These are phyloP conservation scores for Metellina segmentata DNA, from an alignment of 2,888 invertebrate species.

Conservation along the genomic window DNA sequence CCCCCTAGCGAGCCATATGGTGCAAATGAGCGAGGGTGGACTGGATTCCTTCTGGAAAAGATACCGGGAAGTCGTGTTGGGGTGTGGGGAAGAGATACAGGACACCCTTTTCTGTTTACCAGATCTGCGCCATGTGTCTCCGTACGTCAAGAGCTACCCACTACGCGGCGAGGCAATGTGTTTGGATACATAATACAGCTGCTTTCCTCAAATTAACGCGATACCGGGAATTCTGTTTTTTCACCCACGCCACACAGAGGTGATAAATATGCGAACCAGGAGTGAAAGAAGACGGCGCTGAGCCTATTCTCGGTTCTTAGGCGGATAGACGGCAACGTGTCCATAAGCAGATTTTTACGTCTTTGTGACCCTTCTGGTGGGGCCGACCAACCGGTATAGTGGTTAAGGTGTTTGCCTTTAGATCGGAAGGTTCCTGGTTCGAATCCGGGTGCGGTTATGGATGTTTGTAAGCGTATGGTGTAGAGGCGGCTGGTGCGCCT, in stretches of 20 bases:
- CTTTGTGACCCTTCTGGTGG: too few species aligned
- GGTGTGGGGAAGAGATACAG: not conserved
- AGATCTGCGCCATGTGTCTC: constrained; percentile 36
- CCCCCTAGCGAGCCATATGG: constrained; percentile 48
- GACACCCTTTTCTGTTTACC: constrained; percentile 40
- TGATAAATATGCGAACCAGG: not conserved
- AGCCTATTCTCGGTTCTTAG: too few species aligned
- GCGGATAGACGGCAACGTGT: too few species aligned
- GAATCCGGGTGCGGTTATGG: too few species aligned
- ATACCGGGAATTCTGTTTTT: constrained; percentile 32
- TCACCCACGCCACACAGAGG: not conserved
- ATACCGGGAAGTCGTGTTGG: not conserved
- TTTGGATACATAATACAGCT: constrained; percentile 17
- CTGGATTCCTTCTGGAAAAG: not conserved
- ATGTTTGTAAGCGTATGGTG: too few species aligned
- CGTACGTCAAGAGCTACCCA: not conserved
- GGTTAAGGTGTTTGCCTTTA: too few species aligned
- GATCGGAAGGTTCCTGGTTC: too few species aligned
- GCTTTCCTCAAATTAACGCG: constrained; percentile 32
- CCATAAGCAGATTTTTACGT: too few species aligned
- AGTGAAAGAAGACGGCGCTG: too few species aligned
- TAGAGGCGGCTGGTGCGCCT: too few species aligned
- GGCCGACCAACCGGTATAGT: too few species aligned
- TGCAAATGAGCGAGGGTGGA: constrained; percentile 22
- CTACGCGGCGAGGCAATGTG: constrained; percentile 19